Base-by-base conservation (phyloP, 1,140 invertebrate genomes). In the Agrilus planipennis region DNA sequence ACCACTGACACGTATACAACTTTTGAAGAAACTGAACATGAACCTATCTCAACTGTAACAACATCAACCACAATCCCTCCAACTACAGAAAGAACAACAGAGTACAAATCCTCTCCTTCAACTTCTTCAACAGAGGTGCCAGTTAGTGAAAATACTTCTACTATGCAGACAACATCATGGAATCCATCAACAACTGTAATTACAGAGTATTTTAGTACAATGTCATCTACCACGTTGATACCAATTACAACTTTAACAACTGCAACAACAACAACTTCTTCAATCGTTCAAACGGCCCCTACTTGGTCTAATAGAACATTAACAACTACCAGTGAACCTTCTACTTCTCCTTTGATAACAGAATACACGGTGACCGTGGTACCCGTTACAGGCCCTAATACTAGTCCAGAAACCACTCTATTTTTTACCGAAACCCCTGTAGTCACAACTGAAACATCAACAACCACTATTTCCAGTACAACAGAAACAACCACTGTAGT, bases 211-310 rank as follows among this genome's bases (percentile, higher is more conserved):
- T 12, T 39, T 39, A 27, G 15, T 25, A 12, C 2, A 25, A 39
- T 18, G n/a, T n/a, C n/a, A 4, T 16, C 41, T 16, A 32, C 41
- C 12, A 34, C 34, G 34, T 41, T 40, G 42, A 30, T 49, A 44
- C 46, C 46, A 50, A 45, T 45, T 35, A 34, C 14, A 15, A 49
- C 46, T 22, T 34, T 47, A 46, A 46, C 40, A 25, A 44, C 46
- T 15, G 47, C 44, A 3, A 32, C 48, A 49, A 39, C 41, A n/a
- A 47, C 35, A 41, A 45, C 35, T 39, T 31, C 14, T 34, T 42
- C 34, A 34, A 22, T 41, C 34, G 50, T 48, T 22, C 46, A 49
- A 46, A 47, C 49, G 16, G 35, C 46, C 19, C 49, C 41, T 28
- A 53, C 48, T 42, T 32, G 46, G n/a, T 27, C 25, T 17, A 39